A percentile compares a stretch with the other conserved stretches of the same genome.
phyloP scores from a whole-genome alignment of 2,797 vertebrate genomes.

The Rhinichthys osculus region DNA sequence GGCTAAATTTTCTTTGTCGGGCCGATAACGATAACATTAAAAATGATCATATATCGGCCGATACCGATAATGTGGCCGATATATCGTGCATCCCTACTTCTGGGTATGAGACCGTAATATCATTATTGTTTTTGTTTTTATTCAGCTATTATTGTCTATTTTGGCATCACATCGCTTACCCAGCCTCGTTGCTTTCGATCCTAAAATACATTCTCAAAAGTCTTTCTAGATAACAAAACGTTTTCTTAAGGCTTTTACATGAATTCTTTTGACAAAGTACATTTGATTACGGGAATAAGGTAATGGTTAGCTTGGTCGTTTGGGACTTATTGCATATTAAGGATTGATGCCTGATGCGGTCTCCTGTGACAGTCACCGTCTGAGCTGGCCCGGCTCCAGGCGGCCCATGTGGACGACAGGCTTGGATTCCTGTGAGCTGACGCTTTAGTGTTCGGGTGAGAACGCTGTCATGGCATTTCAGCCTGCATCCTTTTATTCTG shows the following conservation, averaged over 20 bases:
- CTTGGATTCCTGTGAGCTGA: constrained; percentile 61
- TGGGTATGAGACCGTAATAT: not conserved
- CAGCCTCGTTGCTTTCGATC: not conserved
- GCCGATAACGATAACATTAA: no score
- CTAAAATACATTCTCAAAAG: not conserved
- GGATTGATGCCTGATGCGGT: constrained; percentile 20
- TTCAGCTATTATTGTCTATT: not conserved
- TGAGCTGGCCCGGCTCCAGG: constrained; percentile 42
- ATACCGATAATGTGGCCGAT: no score
- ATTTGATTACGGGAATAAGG: not conserved
- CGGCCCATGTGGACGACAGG: constrained; percentile 56
- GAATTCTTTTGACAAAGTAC: not conserved
- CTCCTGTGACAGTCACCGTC: constrained; percentile 44
- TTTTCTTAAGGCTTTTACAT: not conserved
- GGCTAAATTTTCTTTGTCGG: no score
- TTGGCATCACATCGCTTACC: not conserved
- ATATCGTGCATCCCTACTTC: not conserved
- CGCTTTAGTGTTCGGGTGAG: constrained; percentile 26
- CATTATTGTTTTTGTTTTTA: not conserved
- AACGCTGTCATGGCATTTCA: constrained; percentile 47
- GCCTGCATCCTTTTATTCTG: constrained; percentile 5
- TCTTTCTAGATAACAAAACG: not conserved
- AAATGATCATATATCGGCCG: no score
- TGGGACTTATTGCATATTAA: not conserved
- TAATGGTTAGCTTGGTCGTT: not conserved